Conservation (phyloP, 2,113 vertebrate genomes). For the Parus major region DNA sequence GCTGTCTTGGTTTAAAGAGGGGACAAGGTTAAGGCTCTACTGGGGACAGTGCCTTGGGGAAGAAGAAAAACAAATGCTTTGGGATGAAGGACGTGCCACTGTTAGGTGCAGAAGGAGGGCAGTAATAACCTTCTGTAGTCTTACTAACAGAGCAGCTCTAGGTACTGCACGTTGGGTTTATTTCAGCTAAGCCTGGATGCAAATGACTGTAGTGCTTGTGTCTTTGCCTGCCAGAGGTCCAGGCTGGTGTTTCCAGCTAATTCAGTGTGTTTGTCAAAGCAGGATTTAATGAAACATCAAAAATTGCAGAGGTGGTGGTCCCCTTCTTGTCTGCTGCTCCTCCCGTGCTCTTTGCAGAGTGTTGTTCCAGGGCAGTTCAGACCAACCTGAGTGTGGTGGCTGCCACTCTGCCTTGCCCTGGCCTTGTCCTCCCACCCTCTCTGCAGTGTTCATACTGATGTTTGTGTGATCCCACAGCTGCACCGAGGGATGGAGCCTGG, state of each 20-base stretch:
- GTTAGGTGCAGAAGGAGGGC: neutral
- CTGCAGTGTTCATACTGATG: neutral
- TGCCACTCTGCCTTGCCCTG: neutral
- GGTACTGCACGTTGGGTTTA: neutral
- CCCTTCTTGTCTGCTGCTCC: neutral
- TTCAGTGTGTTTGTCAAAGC: neutral
- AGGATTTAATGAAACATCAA: neutral
- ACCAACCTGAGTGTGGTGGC: neutral
- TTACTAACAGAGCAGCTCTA: neutral
- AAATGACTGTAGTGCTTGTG: neutral
- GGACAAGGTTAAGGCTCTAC: neutral
- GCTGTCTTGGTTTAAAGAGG: neutral
- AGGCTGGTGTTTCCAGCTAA: neutral
- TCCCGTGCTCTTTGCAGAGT: neutral
- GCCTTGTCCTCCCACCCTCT: neutral
- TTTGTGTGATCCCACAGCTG: neutral
- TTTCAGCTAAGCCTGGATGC: neutral
- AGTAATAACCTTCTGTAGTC: neutral
- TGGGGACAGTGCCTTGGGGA: neutral
- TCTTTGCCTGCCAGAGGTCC: neutral
- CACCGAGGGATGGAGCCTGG: neutral
- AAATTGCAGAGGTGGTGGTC: neutral
- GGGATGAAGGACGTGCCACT: neutral
- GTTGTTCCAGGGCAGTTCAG: neutral
- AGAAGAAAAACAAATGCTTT: neutral